phyloP scores from a whole-genome alignment of 2,888 invertebrate genomes.

The Fragum sueziense region DNA sequence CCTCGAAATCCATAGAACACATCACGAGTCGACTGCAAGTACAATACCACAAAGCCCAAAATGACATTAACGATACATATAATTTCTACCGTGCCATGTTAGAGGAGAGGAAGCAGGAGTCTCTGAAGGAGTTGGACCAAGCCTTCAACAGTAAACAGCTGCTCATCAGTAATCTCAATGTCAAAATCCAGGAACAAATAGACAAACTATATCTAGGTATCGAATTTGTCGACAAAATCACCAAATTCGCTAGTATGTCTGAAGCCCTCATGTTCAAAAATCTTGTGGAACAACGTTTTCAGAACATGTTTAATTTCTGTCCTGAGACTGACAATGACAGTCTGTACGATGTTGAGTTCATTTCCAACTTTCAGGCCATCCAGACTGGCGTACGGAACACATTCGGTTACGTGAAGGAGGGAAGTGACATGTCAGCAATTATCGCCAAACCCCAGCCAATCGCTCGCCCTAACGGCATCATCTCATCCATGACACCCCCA shows the following conservation, averaged over 20 bases:
- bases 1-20: constrained; percentile 94
- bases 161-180: constrained; percentile 88
- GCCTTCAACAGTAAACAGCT: constrained; percentile 94
- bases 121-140: constrained; percentile 96
- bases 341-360: constrained; percentile 91
- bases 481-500: constrained; percentile 54
- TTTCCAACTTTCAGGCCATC: constrained; percentile 98
- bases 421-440: constrained; percentile 83
- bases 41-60: constrained; percentile 84
- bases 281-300: constrained; percentile 94
- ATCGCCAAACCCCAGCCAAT: constrained; percentile 93
- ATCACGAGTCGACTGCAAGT: constrained; percentile 83
- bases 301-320: constrained; percentile 90
- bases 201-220: constrained; percentile 85
- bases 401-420: constrained; percentile 96
- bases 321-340: constrained; percentile 88
- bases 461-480: constrained; percentile 89
- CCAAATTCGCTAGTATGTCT: constrained; percentile 93
- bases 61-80: constrained; percentile 94
- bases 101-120: constrained; percentile 96
- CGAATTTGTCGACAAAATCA: constrained; percentile 95
- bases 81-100: constrained; percentile 97
- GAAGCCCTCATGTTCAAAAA: constrained; percentile 97
- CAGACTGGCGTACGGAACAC: constrained; percentile 89
- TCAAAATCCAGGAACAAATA: constrained; percentile 87